Conservation (phyloP, 2,888 invertebrate genomes). For the Caenorhabditis angaria region DNA sequence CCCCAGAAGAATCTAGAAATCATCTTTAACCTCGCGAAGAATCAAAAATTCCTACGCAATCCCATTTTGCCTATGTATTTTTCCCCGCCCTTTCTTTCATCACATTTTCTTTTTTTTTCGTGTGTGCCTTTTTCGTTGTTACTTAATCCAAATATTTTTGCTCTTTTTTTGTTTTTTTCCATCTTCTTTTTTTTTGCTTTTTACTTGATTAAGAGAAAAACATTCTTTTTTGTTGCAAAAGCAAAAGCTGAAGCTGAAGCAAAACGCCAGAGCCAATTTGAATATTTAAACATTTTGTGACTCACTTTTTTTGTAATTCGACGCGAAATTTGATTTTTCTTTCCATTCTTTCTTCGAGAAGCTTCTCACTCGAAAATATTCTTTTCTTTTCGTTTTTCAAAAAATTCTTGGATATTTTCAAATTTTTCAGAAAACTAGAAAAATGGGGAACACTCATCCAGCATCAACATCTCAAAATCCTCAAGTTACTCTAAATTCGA, state of each 20-base stretch:
- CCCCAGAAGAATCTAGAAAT: no score
- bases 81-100: neutral
- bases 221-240: no score
- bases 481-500: no score
- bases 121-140: neutral
- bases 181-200: neutral
- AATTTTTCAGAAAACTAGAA: no score
- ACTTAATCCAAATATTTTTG: neutral
- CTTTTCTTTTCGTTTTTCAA: no score
- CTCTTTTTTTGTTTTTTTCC: neutral
- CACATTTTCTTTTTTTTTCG: neutral
- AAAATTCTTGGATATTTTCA: no score
- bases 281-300: no score
- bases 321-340: neutral
- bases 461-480: neutral
- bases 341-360: neutral
- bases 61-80: neutral
- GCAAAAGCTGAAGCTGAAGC: no score
- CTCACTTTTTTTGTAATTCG: neutral
- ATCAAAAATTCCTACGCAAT: conserved; percentile 2
- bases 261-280: no score
- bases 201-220: conserved; percentile 1
- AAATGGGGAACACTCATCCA: neutral
- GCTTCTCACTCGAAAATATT: neutral
- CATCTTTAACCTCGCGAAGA: no score